These are phyloP conservation scores for Paraescarpia echinospica DNA, from an alignment of 1,140 invertebrate genomes.

Conservation along the genomic window DNA sequence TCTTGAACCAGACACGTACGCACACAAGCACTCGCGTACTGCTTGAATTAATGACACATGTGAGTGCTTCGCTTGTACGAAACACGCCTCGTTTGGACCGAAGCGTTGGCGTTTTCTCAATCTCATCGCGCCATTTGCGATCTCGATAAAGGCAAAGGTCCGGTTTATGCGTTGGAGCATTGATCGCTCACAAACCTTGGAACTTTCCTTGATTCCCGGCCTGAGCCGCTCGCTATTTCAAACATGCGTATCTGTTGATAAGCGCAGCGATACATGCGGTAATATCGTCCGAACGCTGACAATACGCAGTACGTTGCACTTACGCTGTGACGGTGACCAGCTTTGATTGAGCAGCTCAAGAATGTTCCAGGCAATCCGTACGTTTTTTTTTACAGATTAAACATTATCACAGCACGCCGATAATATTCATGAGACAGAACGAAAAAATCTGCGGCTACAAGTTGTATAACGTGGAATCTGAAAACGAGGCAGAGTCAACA, in stretches of 20 bases:
- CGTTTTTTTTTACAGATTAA: background rate
- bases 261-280: background rate
- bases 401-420: background rate
- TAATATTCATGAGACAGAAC: background rate
- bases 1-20: background rate
- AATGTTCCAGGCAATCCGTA: background rate
- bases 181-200: background rate
- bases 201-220: background rate
- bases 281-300: background rate
- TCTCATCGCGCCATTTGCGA: background rate
- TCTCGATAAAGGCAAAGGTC: background rate
- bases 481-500: background rate
- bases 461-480: background rate
- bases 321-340: background rate
- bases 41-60: background rate
- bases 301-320: background rate
- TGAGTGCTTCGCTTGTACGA: background rate
- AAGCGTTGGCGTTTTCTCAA: background rate
- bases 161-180: background rate
- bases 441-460: background rate
- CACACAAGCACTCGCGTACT: background rate
- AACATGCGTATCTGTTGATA: background rate
- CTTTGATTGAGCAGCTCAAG: background rate
- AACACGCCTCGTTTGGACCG: background rate
- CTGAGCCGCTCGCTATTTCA: background rate